Conservation (phyloP, 2,888 invertebrate species). For the Lutraria lutraria region DNA sequence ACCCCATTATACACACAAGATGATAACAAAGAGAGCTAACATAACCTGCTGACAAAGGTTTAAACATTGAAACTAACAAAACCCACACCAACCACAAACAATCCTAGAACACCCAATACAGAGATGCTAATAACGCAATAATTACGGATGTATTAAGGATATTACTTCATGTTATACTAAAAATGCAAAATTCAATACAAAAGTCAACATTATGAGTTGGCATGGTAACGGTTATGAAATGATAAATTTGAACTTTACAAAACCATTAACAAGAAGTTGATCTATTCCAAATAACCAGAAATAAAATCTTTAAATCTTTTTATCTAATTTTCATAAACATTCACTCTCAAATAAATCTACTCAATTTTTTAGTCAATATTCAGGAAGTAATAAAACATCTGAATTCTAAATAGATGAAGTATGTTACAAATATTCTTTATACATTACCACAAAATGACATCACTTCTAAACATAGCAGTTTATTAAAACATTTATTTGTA, state of each 20-base stretch:
- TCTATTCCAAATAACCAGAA: too few species aligned
- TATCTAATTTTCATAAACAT: too few species aligned
- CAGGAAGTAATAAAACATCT: too few species aligned
- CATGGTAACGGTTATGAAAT: slow-evolving; percentile 13
- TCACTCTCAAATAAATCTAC: too few species aligned
- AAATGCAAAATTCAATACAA: slow-evolving; percentile 8
- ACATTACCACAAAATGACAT: too few species aligned
- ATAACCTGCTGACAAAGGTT: neutral
- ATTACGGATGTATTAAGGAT: neutral
- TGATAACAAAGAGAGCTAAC: slow-evolving; percentile 14
- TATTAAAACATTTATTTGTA: too few species aligned
- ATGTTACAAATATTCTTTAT: too few species aligned
- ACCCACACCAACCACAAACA: neutral
- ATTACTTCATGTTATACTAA: neutral
- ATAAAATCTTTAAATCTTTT: too few species aligned
- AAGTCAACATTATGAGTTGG: neutral
- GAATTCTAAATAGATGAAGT: too few species aligned
- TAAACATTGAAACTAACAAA: neutral
- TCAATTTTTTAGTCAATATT: too few species aligned
- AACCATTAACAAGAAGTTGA: too few species aligned
- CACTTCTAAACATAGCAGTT: too few species aligned
- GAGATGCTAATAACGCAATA: neutral
- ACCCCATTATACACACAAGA: neutral
- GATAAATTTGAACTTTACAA: neutral
- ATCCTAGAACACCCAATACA: neutral